Percentiles rank a stretch among this genome's conserved stretches.
Evolutionary conservation across 1,140 invertebrate genomes (phyloP).

Genomic region (Planococcus citri): DNA sequence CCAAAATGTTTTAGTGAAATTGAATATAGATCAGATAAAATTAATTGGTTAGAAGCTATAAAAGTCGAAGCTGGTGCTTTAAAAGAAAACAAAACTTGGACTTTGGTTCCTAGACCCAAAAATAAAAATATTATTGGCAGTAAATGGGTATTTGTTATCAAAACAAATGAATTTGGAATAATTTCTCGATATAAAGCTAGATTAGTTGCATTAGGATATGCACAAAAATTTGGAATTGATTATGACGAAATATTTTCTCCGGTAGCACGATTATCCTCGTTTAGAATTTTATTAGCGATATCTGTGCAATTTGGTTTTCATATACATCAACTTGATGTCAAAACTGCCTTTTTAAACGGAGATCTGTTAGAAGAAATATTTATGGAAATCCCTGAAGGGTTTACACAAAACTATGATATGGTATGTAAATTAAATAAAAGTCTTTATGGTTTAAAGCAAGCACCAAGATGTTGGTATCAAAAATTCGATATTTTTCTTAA

Average conservation of each 20-base stretch:
- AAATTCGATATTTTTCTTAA: conserved; percentile 27
- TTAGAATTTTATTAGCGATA: conserved; percentile 34
- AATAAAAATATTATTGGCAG: conserved; percentile 30
- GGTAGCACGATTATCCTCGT: conserved; percentile 30
- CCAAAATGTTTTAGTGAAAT: conserved; percentile 4
- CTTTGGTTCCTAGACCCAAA: conserved; percentile 30
- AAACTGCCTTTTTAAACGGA: conserved; percentile 36
- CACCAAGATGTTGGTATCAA: conserved; percentile 29
- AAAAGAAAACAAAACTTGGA: conserved; percentile 30
- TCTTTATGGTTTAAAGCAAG: conserved; percentile 31
- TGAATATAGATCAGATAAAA: conserved; percentile 15
- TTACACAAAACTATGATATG: conserved; percentile 19
- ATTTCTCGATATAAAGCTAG: conserved; percentile 25
- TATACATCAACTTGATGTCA: conserved; percentile 33
- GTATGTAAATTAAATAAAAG: conserved; percentile 30
- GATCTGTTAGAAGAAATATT: conserved; percentile 31
- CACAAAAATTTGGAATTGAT: conserved; percentile 30
- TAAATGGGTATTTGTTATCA: conserved; percentile 29
- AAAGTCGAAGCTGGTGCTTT: conserved; percentile 25
- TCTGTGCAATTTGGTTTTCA: conserved; percentile 31
- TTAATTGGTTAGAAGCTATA: conserved; percentile 24
- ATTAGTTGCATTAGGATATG: conserved; percentile 14
- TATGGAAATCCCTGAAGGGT: conserved; percentile 30
- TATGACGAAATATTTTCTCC: conserved; percentile 34
- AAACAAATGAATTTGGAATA: conserved; percentile 22